A percentile compares a stretch with the other conserved stretches of the same genome.
Evolutionary conservation across 2,113 vertebrate genomes (phyloP).

Genomic region (Typhlomys cinereus): DNA sequence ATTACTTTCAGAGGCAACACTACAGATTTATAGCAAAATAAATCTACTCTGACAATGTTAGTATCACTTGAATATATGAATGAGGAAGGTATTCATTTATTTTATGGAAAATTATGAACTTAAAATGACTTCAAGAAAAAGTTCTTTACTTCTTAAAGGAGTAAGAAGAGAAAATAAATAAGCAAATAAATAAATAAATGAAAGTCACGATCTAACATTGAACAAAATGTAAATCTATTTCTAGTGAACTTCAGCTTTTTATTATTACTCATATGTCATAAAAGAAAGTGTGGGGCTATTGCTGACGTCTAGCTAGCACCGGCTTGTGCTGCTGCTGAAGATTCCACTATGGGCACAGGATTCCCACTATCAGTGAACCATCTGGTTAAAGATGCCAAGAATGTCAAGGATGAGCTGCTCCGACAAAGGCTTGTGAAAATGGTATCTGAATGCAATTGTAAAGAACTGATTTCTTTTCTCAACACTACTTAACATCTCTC

Average conservation of each 20-base stretch:
- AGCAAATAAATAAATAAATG: neutral
- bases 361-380: neutral
- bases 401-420: neutral
- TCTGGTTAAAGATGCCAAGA: neutral
- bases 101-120: slow-evolving; percentile 46
- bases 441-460: neutral
- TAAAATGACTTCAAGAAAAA: neutral
- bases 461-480: neutral
- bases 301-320: neutral
- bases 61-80: slow-evolving; percentile 4
- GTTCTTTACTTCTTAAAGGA: neutral
- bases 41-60: slow-evolving; percentile 10
- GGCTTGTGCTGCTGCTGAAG: neutral
- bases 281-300: rapidly evolving
- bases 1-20: neutral
- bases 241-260: neutral
- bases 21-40: slow-evolving; percentile 13
- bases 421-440: slow-evolving; percentile 30
- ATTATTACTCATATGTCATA: neutral
- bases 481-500: neutral
- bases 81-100: neutral
- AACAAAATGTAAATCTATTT: neutral
- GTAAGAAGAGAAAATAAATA: neutral
- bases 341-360: neutral
- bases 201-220: neutral